Evolutionary conservation across 1,140 invertebrate genomes (phyloP).

Genomic region (Hermetia illucens): DNA sequence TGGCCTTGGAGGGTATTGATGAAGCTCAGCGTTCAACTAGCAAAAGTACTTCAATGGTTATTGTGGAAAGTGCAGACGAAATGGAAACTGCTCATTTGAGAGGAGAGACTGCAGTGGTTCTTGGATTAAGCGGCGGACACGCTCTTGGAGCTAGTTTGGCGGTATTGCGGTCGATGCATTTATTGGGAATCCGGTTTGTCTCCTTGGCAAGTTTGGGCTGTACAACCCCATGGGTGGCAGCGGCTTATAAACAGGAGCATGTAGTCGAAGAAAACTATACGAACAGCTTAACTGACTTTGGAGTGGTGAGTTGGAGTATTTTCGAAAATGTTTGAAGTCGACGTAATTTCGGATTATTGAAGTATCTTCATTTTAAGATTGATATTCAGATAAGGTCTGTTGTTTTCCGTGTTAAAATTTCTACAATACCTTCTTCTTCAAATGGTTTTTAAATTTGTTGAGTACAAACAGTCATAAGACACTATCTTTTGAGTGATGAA

Average conservation of each 20-base stretch:
- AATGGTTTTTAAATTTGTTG: too few species aligned
- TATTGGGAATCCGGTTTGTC: slow-evolving; percentile 54
- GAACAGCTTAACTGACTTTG: slow-evolving; percentile 32
- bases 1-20: slow-evolving; percentile 51
- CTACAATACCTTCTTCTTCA: too few species aligned
- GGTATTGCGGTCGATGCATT: slow-evolving; percentile 52
- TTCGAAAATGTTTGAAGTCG: too few species aligned
- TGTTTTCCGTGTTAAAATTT: too few species aligned
- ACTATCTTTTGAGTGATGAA: too few species aligned
- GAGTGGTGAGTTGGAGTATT: slow-evolving; percentile 28
- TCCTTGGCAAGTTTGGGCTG: slow-evolving; percentile 56
- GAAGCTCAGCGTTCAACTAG: slow-evolving; percentile 38
- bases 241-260: slow-evolving; percentile 21
- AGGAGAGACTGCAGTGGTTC: slow-evolving; percentile 49
- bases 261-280: slow-evolving; percentile 25
- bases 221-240: slow-evolving; percentile 50
- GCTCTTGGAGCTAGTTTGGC: slow-evolving; percentile 56
- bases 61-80: slow-evolving; percentile 31
- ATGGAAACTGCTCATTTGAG: slow-evolving; percentile 44
- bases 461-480: too few species aligned
- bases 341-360: not conserved
- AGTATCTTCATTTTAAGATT: too few species aligned
- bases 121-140: slow-evolving; percentile 61
- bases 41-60: slow-evolving; percentile 20
- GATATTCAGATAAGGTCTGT: too few species aligned